These are phyloP conservation scores for Drosophila paulistorum DNA, from an alignment of 1,140 invertebrate species.

Conservation along the genomic window DNA sequence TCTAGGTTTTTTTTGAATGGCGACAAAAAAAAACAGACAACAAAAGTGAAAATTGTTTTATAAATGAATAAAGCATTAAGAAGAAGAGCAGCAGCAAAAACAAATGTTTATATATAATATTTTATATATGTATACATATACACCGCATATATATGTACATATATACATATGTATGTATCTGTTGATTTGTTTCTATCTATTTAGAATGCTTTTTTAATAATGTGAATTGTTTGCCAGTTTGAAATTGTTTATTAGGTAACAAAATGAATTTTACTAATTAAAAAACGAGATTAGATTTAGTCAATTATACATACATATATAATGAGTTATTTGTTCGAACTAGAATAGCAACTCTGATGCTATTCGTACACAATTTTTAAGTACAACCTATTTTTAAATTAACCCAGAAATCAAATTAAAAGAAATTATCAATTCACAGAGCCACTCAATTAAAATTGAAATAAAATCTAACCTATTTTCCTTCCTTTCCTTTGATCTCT, in stretches of 20 bases:
- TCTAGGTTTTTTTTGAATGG: slow-evolving; percentile 46
- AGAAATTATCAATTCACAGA: too few relatives aligned
- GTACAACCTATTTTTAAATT: too few relatives aligned
- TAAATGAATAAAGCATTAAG: slow-evolving; percentile 64
- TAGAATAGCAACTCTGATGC: too few relatives aligned
- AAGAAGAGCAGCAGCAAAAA: slow-evolving; percentile 40
- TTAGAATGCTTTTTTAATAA: slow-evolving; percentile 18
- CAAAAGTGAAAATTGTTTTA: slow-evolving; percentile 37
- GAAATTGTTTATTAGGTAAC: slow-evolving; percentile 10
- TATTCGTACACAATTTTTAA: too few relatives aligned
- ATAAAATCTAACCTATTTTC: too few relatives aligned
- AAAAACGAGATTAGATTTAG: slow-evolving; percentile 1
- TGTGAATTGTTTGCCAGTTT: slow-evolving; percentile 1
- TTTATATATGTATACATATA: slow-evolving; percentile 15
- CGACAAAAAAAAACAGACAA: slow-evolving; percentile 1
- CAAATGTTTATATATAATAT: slow-evolving; percentile 28
- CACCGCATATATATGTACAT: slow-evolving; percentile 3
- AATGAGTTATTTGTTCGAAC: background rate
- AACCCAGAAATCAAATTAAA: too few relatives aligned
- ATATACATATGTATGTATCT: slow-evolving; percentile 21
- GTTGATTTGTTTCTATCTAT: slow-evolving; percentile 5
- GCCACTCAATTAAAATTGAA: too few relatives aligned
- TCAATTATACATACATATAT: slow-evolving; percentile 2
- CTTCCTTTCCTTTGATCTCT: too few relatives aligned
- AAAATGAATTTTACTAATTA: slow-evolving; percentile 11